Base-by-base conservation (phyloP, 2,888 invertebrate genomes). In the Lasiommata megera region DNA sequence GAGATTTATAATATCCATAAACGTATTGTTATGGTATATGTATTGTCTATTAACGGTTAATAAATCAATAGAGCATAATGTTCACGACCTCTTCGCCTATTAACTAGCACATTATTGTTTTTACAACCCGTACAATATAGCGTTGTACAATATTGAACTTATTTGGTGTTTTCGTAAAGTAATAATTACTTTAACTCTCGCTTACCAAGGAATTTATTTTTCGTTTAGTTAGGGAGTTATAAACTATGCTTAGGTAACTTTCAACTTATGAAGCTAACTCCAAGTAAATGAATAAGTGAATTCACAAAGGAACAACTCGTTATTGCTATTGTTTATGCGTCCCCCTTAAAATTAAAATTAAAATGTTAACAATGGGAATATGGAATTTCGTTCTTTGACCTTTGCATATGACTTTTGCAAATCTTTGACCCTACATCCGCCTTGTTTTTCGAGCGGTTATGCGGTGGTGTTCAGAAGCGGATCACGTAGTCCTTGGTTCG, bases 101-200 rank as follows among this genome's bases (percentile, higher is more conserved):
- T 55, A 55, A 56, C 52, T 34, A 38, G 14, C 41, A 61, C 54
- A 54, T 60, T 50, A 48, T 51, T 54, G 51, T 58, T 58, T 57
- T 54, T 51, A 51, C 51, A 52, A 47, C 47, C 11, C 38, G 50
- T 38, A 31, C 23, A 18, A 12, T 56, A 46, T n/a, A 37, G 14
- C 28, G 50, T 18, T 23, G 44, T 12, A 14, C 44, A 17, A 31
- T 51, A 38, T 46, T 46, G 37, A 18, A 44, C 43, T 37, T 31
- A 29, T 51, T 46, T 34, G 14, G 23, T 41, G 7, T 8, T 14
- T 2, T 3, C 2, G 16, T 52, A 61, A 54, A 50, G 50, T 9
- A 3, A n/a, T 34, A n/a, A 17, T 57, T 57, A 12, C 44, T 18
- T 16, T 57, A 31, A 11, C 23, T 8, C 40, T 51, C 38, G 46